Evolutionary conservation across 2,113 vertebrate species (phyloP).

Genomic region (pig (Sus scrofa)): T2T-Sscrofa CM001155.3:3314001-3314500

Average conservation of each 20-base stretch:
- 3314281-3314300: neutral
- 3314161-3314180: constrained; percentile 96
- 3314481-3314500: too few species aligned
- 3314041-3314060: constrained; percentile 90
- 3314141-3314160: constrained; percentile 86
- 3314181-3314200: constrained; percentile 91
- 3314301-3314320: neutral
- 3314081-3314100: constrained; percentile 94
- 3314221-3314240: neutral
- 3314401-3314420: too few species aligned
- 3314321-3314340: rapidly evolving
- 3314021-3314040: constrained; percentile 95
- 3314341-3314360: too few species aligned
- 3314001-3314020: constrained; percentile 92
- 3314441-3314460: too few species aligned
- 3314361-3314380: too few species aligned
- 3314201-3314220: neutral
- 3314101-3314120: constrained; percentile 93
- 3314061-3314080: constrained; percentile 94
- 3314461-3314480: too few species aligned
- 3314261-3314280: neutral
- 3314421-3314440: too few species aligned
- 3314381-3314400: too few species aligned
- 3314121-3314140: constrained; percentile 91
- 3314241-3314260: too few species aligned